Base-by-base conservation (phyloP, 2,797 vertebrate species). In the Microctenopoma steveboyesi region DNA sequence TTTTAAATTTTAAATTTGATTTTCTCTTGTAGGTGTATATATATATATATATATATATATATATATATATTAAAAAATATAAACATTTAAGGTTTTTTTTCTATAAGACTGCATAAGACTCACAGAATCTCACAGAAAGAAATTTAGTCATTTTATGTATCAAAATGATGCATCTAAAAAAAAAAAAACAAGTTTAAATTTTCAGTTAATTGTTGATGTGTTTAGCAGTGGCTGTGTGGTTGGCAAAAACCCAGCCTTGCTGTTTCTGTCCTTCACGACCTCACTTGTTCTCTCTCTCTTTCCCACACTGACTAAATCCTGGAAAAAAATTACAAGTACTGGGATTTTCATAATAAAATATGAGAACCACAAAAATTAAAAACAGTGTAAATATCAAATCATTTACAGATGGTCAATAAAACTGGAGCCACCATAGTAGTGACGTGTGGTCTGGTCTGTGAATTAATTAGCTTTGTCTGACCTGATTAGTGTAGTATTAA, bases 141-240 rank as follows among this genome's bases (percentile, higher is more conserved):
- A 25, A 11, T 30, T 58, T 40, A 64, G 54, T 58, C 46, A 53
- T 42, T 39, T 13, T 61, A 48, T 69, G 46, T 55, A 27, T 51
- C 14, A 50, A 51, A 42, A 42, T 13, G 7, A 42, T 61, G 37
- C 4, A 7, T 22, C 43, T 40, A 25, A 42, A 18, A 35, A 57
- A 43, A 43, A 45, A 54, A 60, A 61, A 49, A n/a, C 50, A 4
- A 15, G 35, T 78, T 66, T 76, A 13, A 66, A 18, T 76, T 74
- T 14, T 22, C 18, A 61, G 58, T 74, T 69, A 62, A 66, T 60
- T 80, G 52, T 64, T 72, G 69, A 70, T 40, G 35, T 69, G 86
- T 76, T 84, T 79, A 80, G 54, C 45, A 22, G 64, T 62, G 71
- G 55, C 61, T 53, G 52, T 58, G 64, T 71, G 52, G 37, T 18